phyloP scores from a whole-genome alignment of 23 tunicate species.

The Aplidium turbinatum region DNA sequence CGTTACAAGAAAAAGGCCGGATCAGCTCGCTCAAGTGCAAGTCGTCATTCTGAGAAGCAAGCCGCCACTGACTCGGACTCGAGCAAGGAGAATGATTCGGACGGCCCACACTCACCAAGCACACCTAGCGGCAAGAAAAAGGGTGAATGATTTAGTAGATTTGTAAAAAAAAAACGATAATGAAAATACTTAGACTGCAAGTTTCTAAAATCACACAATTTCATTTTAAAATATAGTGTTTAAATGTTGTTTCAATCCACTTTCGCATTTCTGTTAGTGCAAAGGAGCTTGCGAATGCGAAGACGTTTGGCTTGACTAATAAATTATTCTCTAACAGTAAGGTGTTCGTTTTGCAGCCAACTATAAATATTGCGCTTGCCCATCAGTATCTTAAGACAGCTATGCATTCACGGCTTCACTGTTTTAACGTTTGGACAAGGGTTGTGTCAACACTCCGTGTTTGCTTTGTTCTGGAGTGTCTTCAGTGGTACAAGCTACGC shows the following conservation, averaged over 20 bases:
- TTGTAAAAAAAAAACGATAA: background rate
- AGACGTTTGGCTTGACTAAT: no score
- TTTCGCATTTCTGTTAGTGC: background rate
- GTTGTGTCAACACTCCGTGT: no score
- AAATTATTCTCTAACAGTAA: no score
- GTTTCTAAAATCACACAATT: background rate
- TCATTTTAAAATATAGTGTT: background rate
- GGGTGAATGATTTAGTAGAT: conserved; percentile 28
- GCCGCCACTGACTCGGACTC: conserved; percentile 48
- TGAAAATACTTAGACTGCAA: background rate
- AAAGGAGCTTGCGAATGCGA: conserved; percentile 12
- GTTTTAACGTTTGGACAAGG: no score
- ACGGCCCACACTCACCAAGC: conserved; percentile 50
- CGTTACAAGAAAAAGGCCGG: background rate
- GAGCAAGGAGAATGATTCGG: conserved; percentile 50
- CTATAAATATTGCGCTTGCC: no score
- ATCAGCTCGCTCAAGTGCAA: background rate
- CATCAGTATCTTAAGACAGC: no score
- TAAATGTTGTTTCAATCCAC: background rate
- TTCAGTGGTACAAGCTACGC: no score
- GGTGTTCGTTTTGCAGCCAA: no score
- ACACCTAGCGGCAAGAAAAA: conserved; percentile 83
- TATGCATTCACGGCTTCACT: no score
- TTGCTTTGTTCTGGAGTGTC: no score
- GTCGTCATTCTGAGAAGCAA: conserved; percentile 1